A percentile compares a stretch with the other conserved stretches of the same genome.
Conservation (phyloP, 2,797 vertebrate genomes). For the Varecia variegata region DNA sequence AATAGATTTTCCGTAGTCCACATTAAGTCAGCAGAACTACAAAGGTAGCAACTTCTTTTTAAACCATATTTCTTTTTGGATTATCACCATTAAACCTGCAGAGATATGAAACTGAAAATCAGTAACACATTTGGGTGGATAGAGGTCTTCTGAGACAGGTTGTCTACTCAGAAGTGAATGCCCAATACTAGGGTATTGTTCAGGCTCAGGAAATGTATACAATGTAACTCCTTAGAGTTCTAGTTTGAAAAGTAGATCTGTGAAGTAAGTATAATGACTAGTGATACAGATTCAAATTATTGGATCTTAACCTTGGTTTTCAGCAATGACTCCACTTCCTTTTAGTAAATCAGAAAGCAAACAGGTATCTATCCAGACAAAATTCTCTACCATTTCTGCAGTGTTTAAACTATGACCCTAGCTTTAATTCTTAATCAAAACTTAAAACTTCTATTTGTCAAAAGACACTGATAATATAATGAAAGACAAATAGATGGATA, state of each 20-base stretch:
- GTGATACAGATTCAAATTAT: background rate
- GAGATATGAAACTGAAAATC: constrained; percentile 8
- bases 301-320: background rate
- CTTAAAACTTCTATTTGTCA: background rate
- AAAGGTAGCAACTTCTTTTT: constrained; percentile 56
- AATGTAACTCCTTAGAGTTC: background rate
- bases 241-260: background rate
- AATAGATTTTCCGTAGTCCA: constrained; percentile 48
- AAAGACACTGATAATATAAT: background rate
- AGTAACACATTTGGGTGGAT: background rate
- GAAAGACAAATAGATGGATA: background rate
- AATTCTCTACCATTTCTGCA: background rate
- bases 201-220: background rate
- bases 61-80: constrained; percentile 27
- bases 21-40: constrained; percentile 57
- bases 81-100: constrained; percentile 45
- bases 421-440: background rate
- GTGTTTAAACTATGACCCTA: background rate
- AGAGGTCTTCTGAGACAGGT: constrained; percentile 8
- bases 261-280: background rate
- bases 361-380: background rate
- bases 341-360: background rate
- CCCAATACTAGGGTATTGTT: background rate
- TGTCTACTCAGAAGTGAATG: background rate
- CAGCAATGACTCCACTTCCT: background rate